phyloP scores from a whole-genome alignment of 2,888 invertebrate genomes.

The Liodrosophila aerea region DNA sequence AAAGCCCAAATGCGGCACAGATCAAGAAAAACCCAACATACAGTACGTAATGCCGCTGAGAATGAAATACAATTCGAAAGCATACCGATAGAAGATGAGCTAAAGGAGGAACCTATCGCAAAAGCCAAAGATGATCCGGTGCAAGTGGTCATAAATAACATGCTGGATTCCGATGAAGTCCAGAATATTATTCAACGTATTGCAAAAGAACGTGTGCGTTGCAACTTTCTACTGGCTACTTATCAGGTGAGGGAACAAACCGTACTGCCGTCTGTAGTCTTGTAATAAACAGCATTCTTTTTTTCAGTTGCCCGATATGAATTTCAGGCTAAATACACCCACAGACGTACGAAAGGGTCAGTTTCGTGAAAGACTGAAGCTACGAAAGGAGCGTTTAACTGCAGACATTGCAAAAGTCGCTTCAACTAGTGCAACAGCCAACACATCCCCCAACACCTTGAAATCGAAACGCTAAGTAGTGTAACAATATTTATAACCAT shows the following conservation, averaged over 20 bases:
- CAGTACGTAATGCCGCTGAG: conserved; percentile 44
- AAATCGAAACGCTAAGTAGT: background rate
- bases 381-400: conserved; percentile 6
- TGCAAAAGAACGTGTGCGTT: conserved; percentile 62
- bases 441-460: too few relatives aligned
- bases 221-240: conserved; percentile 55
- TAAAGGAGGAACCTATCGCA: background rate
- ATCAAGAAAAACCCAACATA: conserved; percentile 55
- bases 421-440: background rate
- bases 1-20: conserved; percentile 37
- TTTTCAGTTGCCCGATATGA: conserved; percentile 52
- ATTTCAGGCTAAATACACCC: conserved; percentile 42
- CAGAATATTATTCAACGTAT: conserved; percentile 40
- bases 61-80: conserved; percentile 57
- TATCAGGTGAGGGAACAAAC: conserved; percentile 31
- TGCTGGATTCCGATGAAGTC: conserved; percentile 39
- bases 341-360: conserved; percentile 29
- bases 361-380: conserved; percentile 47
- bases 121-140: background rate
- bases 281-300: background rate
- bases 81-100: conserved; percentile 29
- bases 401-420: background rate
- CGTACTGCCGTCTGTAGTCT: background rate
- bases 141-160: conserved; percentile 11
- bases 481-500: background rate